A percentile compares a stretch with the other conserved stretches of the same genome.
Evolutionary conservation across 2,113 vertebrate genomes (phyloP).

Genomic region (Rhinolophus sinicus): DNA sequence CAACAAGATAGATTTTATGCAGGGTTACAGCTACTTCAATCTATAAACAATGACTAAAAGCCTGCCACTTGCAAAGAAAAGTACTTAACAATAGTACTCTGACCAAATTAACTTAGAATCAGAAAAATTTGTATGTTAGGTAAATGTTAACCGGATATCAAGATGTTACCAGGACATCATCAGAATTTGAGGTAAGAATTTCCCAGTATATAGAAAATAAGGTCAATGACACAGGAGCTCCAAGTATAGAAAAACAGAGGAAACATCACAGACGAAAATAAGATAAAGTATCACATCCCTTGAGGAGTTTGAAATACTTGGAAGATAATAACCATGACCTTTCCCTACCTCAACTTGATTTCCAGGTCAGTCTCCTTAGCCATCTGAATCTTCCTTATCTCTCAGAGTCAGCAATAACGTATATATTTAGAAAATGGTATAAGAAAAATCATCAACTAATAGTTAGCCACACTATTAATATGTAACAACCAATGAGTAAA

Average conservation of each 20-base stretch:
- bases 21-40: not conserved
- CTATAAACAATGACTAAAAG: conserved; percentile 8
- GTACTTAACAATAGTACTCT: not conserved
- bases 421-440: not conserved
- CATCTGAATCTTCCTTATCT: not conserved
- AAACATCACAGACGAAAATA: not conserved
- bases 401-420: not conserved
- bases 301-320: not conserved
- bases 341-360: not conserved
- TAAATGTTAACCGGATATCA: not conserved
- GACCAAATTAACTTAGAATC: not conserved
- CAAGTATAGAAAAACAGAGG: not conserved
- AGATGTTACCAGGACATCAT: not conserved
- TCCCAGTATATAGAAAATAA: not conserved
- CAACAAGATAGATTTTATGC: not conserved
- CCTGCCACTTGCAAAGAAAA: not conserved
- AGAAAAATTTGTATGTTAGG: not conserved
- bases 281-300: not conserved
- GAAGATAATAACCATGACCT: not conserved
- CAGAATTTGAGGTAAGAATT: not conserved
- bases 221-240: not conserved
- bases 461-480: not conserved
- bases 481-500: not conserved
- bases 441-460: conserved; percentile 41
- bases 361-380: not conserved